A percentile compares a stretch with the other conserved stretches of the same genome.
Evolutionary conservation across 2,797 vertebrate species (phyloP).

Genomic region (Numenius phaeopus): DNA sequence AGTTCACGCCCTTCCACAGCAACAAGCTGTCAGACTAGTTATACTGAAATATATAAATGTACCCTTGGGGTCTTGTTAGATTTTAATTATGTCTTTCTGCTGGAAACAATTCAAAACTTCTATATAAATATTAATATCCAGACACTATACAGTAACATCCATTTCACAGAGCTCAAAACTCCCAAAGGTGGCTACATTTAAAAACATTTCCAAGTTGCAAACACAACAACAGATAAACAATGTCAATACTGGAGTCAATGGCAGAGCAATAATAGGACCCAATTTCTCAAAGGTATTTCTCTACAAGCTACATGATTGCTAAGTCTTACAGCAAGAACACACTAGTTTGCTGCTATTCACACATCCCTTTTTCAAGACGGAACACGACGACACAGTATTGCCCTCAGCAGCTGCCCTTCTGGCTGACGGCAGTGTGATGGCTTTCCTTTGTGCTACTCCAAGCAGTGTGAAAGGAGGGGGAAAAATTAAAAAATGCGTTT

Average conservation of each 20-base stretch:
- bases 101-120: slow-evolving; percentile 2
- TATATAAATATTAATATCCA: slow-evolving; percentile 17
- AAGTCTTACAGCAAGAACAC: neutral
- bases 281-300: slow-evolving; percentile 10
- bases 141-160: neutral
- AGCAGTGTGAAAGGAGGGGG: neutral
- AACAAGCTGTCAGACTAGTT: neutral
- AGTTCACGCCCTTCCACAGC: neutral
- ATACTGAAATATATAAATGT: neutral
- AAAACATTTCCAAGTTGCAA: neutral
- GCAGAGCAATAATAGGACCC: neutral
- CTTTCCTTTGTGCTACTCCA: neutral
- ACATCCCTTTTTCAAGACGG: neutral
- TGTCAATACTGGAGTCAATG: neutral
- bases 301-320: neutral
- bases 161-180: neutral
- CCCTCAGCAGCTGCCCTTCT: neutral
- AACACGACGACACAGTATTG: neutral
- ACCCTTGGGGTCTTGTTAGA: slow-evolving; percentile 2
- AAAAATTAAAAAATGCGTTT: neutral
- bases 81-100: slow-evolving; percentile 10
- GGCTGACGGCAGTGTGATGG: fast-evolving
- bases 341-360: neutral
- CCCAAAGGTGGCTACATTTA: neutral
- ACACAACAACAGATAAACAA: neutral